A percentile compares a stretch with the other conserved stretches of the same genome.
These are phyloP conservation scores for Drosophila emarginata DNA, from an alignment of 2,888 invertebrate species.

Conservation along the genomic window DNA sequence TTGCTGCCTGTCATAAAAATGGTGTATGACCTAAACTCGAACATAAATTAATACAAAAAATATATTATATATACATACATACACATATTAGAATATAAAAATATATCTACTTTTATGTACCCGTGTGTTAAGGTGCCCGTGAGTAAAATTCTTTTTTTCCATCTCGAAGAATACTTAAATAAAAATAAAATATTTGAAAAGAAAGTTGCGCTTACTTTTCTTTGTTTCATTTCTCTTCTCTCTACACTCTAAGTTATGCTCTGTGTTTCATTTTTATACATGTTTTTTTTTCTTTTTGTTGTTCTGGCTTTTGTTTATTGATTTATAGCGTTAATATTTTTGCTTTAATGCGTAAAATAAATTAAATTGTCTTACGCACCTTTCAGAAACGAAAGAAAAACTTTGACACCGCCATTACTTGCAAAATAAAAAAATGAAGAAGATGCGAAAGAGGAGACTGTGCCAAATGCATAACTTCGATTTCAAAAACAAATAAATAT, in stretches of 20 bases:
- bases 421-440: not conserved
- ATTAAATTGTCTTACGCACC: conserved; percentile 78
- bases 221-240: conserved; percentile 1
- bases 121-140: not conserved
- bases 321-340: conserved; percentile 74
- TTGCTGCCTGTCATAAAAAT: conserved; percentile 63
- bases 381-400: conserved; percentile 58
- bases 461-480: conserved; percentile 74
- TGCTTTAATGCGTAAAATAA: conserved; percentile 77
- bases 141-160: not conserved
- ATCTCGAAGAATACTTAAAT: conserved; percentile 58
- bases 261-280: not conserved
- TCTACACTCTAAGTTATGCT: conserved; percentile 19
- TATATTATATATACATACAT: conserved; percentile 13
- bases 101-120: not conserved
- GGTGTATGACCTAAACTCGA: conserved; percentile 6
- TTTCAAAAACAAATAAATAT: conserved; percentile 75
- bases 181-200: conserved; percentile 52
- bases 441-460: conserved; percentile 19
- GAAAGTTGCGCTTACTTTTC: conserved; percentile 41
- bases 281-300: conserved; percentile 18
- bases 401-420: conserved; percentile 46
- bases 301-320: conserved; percentile 47
- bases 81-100: no score
- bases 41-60: conserved; percentile 69